Conservation (phyloP, 1,140 invertebrate species). For the Zaprionus ghesquierei region DNA sequence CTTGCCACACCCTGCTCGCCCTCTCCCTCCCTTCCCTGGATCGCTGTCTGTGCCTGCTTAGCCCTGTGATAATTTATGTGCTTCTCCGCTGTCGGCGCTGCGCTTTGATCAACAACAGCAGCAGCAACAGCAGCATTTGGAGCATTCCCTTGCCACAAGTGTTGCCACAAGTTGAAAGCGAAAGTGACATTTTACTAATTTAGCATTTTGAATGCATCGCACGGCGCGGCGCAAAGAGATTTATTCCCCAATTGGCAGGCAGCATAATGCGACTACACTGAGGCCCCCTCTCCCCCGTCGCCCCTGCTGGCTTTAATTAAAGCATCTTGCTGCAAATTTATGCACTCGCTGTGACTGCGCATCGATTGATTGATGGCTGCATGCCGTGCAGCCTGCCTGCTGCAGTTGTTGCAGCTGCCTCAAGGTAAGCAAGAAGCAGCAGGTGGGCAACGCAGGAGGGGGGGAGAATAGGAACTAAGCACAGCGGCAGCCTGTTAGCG, state of each 20-base stretch:
- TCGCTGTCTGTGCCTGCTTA: conserved; percentile 72
- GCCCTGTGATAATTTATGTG: conserved; percentile 76
- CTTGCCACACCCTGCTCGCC: neutral
- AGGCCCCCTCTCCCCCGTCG: neutral
- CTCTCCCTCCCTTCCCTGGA: conserved; percentile 8
- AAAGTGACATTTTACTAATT: conserved; percentile 81
- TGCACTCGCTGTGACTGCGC: conserved; percentile 11
- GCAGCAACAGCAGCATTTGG: conserved; percentile 38
- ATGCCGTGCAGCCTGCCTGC: conserved; percentile 15
- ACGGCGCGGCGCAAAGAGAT: conserved; percentile 60
- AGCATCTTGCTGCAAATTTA: conserved; percentile 27
- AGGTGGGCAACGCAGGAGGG: neutral
- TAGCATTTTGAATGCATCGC: conserved; percentile 75
- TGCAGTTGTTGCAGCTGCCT: neutral
- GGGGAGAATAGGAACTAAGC: no score
- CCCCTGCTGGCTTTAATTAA: conserved; percentile 59
- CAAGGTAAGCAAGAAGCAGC: conserved; percentile 22
- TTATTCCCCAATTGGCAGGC: conserved; percentile 55
- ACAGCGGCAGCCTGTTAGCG: conserved; percentile 27
- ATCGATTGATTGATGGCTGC: conserved; percentile 50
- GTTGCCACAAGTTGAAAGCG: conserved; percentile 64
- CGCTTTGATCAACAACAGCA: conserved; percentile 61
- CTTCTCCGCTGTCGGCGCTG: conserved; percentile 46
- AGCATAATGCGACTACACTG: conserved; percentile 19
- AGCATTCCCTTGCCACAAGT: conserved; percentile 34